Evolutionary conservation across 2,888 invertebrate genomes (phyloP).

Genomic region (Globia sparganii): DNA sequence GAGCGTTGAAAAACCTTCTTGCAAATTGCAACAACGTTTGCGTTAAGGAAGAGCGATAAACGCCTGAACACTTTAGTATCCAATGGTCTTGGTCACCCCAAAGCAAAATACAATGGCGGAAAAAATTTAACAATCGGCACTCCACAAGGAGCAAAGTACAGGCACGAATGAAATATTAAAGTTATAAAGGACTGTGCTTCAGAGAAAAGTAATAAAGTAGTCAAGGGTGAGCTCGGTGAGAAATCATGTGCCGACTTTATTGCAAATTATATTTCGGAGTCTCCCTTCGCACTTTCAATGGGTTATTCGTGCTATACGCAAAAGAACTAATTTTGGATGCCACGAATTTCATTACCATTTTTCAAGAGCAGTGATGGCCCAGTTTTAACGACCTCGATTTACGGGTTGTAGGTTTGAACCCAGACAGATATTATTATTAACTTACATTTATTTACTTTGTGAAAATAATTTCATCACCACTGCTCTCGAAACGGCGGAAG

Average conservation of each 20-base stretch:
- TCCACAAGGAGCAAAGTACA: conserved; percentile 69
- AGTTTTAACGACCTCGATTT: not conserved
- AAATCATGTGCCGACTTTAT: conserved; percentile 81
- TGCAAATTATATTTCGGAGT: conserved; percentile 82
- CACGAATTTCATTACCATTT: conserved; percentile 40
- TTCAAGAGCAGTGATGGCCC: not conserved
- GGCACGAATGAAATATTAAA: conserved; percentile 76
- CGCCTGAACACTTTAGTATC: conserved; percentile 66
- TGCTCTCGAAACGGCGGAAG: not conserved
- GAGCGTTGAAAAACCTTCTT: conserved; percentile 23
- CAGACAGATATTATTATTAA: no score
- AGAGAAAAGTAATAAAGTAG: conserved; percentile 84
- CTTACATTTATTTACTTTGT: not conserved
- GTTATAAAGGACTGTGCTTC: conserved; percentile 77
- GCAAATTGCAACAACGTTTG: conserved; percentile 40
- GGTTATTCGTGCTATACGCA: conserved; percentile 67
- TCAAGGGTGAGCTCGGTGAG: conserved; percentile 76
- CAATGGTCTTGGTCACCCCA: conserved; percentile 67
- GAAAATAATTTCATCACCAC: not conserved
- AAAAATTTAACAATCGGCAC: conserved; percentile 75
- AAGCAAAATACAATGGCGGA: conserved; percentile 71
- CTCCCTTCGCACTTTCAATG: conserved; percentile 64
- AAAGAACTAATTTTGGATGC: conserved; percentile 57
- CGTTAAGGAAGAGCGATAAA: conserved; percentile 50
- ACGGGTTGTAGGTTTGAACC: not conserved